A percentile compares a stretch with the other conserved stretches of the same genome.
phyloP scores from a whole-genome alignment of 2,113 vertebrate species.

The Charina bottae region DNA sequence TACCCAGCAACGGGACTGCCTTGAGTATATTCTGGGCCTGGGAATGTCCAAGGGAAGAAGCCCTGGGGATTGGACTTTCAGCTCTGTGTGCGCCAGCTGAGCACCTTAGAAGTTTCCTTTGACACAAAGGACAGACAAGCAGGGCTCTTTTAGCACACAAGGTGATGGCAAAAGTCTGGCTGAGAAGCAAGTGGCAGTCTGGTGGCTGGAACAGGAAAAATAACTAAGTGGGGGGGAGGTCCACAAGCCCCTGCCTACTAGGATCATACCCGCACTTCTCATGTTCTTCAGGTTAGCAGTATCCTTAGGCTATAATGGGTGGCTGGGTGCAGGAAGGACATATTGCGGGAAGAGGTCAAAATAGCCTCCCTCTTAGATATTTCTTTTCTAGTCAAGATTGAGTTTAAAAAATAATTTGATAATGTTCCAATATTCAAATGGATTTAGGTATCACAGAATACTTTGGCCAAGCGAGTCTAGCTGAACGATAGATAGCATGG shows the following conservation, averaged over 20 bases:
- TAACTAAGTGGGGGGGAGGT: not conserved
- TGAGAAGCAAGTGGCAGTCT: not conserved
- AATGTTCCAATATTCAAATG: not conserved
- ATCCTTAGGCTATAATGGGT: not conserved
- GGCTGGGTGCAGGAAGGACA: too few relatives aligned
- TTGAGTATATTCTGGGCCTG: not conserved
- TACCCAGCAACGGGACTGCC: not conserved
- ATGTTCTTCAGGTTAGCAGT: not conserved
- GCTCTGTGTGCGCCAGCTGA: not conserved
- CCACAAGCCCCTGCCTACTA: not conserved
- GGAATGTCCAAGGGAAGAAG: not conserved
- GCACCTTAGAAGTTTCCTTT: not conserved
- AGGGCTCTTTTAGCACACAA: not conserved
- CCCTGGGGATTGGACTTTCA: not conserved
- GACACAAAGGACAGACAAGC: not conserved
- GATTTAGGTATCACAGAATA: constrained; percentile 44
- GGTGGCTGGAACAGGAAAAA: not conserved
- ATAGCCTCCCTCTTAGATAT: not conserved
- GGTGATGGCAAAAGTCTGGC: not conserved
- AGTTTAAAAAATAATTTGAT: not conserved
- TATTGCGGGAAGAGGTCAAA: not conserved
- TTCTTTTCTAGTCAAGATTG: not conserved
- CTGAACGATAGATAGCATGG: not conserved
- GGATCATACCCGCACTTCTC: not conserved
- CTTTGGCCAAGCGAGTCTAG: constrained; percentile 13